A percentile compares a stretch with the other conserved stretches of the same genome.
Evolutionary conservation across 1,140 invertebrate species (phyloP).

Genomic region (Leptoteleia sp.): DNA sequence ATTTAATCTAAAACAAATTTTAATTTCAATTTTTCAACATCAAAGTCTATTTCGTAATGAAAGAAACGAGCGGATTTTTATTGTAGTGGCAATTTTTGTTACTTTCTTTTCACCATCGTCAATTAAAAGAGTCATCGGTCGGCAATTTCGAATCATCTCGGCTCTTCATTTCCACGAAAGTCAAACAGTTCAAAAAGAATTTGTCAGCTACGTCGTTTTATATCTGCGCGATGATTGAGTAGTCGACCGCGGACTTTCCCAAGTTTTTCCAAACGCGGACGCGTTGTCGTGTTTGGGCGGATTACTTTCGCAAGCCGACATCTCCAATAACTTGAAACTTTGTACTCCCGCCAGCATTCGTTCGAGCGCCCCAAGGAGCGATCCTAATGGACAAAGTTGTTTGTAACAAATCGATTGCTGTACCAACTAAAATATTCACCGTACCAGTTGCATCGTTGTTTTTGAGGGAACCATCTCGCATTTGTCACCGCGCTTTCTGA

Average conservation of each 20-base stretch:
- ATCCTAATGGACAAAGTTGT: slow-evolving; percentile 64
- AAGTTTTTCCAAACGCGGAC: slow-evolving; percentile 31
- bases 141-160: slow-evolving; percentile 18
- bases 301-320: slow-evolving; percentile 62
- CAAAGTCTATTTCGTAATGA: too few relatives aligned
- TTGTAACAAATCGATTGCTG: slow-evolving; percentile 64
- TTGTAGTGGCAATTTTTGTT: too few relatives aligned
- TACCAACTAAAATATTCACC: slow-evolving; percentile 57
- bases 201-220: slow-evolving; percentile 60
- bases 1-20: too few relatives aligned
- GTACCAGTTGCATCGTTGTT: slow-evolving; percentile 26
- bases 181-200: slow-evolving; percentile 58
- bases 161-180: slow-evolving; percentile 20
- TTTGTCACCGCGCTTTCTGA: slow-evolving; percentile 42
- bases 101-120: too few relatives aligned
- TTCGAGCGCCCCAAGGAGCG: slow-evolving; percentile 40
- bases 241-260: slow-evolving; percentile 32
- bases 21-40: too few relatives aligned
- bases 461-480: slow-evolving; percentile 40
- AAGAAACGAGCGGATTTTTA: too few relatives aligned
- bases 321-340: slow-evolving; percentile 63
- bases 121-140: too few relatives aligned
- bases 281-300: slow-evolving; percentile 32
- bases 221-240: slow-evolving; percentile 63
- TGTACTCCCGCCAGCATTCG: slow-evolving; percentile 40